phyloP scores from a whole-genome alignment of 2,888 invertebrate genomes.

The Oligia fasciuncula region DNA sequence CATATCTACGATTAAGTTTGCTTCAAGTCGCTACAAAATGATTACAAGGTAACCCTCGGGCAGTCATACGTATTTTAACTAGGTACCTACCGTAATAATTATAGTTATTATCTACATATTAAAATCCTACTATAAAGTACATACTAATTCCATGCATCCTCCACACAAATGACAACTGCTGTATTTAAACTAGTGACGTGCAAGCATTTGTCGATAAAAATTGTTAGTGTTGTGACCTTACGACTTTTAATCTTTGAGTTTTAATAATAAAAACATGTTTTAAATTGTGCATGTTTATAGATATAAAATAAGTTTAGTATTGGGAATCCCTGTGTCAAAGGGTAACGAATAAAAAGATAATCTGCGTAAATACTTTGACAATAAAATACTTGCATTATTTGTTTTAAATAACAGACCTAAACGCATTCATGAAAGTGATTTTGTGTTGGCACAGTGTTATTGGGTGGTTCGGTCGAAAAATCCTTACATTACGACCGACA shows the following conservation, averaged over 20 bases:
- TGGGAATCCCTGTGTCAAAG: neutral
- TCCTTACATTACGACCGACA: too few species aligned
- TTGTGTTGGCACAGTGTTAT: neutral
- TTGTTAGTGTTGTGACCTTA: neutral
- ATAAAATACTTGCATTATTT: neutral
- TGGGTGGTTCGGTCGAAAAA: too few species aligned
- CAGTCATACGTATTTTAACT: neutral
- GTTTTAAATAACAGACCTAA: neutral
- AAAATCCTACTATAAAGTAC: neutral
- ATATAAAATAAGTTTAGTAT: neutral
- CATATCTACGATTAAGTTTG: neutral
- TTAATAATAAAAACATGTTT: neutral
- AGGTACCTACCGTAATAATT: neutral
- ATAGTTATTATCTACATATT: constrained; percentile 10
- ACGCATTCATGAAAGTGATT: neutral
- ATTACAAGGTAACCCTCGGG: constrained; percentile 5
- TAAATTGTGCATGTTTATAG: neutral
- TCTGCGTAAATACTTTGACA: neutral
- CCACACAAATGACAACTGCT: constrained; percentile 7
- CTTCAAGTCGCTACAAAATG: neutral
- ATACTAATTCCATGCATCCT: neutral
- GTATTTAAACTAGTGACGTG: constrained; percentile 6
- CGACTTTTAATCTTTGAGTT: neutral
- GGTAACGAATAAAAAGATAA: neutral
- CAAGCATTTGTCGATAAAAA: constrained; percentile 24